Conservation (phyloP, 2,888 invertebrate species). For the Cecidostiba fungosa region DNA sequence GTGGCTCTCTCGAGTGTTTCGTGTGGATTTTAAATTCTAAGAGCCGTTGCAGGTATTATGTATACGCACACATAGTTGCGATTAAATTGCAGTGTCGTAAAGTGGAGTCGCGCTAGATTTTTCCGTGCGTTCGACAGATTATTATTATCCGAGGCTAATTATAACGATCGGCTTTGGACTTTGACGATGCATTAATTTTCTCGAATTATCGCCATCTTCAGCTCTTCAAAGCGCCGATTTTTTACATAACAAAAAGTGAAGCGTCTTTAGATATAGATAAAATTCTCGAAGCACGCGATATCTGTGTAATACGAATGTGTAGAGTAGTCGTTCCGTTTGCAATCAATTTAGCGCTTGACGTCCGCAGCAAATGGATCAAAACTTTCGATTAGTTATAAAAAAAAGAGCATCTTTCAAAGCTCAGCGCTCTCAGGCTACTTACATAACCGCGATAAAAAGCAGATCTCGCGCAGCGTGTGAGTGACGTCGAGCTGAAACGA, state of each 20-base stretch:
- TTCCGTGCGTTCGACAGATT: neutral
- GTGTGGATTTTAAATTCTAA: neutral
- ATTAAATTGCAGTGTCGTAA: neutral
- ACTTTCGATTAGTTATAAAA: neutral
- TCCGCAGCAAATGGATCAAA: neutral
- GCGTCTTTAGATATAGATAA: neutral
- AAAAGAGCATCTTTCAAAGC: neutral
- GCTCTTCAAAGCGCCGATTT: no score
- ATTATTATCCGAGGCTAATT: neutral
- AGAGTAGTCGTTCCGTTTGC: neutral
- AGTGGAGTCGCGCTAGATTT: neutral
- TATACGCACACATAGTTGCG: neutral
- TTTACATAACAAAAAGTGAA: no score
- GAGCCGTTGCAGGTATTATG: neutral
- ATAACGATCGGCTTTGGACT: neutral
- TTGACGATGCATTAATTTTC: neutral
- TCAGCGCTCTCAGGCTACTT: neutral
- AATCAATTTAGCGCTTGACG: conserved; percentile 2
- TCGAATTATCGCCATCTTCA: neutral
- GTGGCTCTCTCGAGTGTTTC: neutral
- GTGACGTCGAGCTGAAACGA: conserved; percentile 15
- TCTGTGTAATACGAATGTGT: neutral
- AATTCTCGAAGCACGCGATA: neutral
- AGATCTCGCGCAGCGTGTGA: neutral
- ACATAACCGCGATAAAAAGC: conserved; percentile 4